phyloP scores from a whole-genome alignment of 1,140 invertebrate species.

The Charaxes varanes region DNA sequence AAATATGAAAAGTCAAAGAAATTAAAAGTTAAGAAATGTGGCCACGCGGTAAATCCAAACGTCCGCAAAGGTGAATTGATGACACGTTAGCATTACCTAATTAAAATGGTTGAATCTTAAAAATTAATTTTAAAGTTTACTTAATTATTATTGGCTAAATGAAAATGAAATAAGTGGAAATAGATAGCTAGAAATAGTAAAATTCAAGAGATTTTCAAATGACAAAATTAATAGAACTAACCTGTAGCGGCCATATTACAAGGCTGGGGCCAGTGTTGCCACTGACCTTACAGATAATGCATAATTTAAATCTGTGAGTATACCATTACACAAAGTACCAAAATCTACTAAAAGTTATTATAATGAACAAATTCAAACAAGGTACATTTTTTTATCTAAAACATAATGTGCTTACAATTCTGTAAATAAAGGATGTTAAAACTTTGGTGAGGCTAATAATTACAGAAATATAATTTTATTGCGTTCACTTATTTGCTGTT shows the following conservation, averaged over 20 bases:
- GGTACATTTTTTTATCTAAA: too few species aligned
- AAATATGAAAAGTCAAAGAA: constrained; percentile 20
- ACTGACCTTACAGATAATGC: constrained; percentile 33
- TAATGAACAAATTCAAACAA: not conserved
- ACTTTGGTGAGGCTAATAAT: too few species aligned
- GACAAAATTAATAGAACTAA: constrained; percentile 72
- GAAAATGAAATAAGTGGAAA: constrained; percentile 30
- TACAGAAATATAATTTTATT: too few species aligned
- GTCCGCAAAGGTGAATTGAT: constrained; percentile 67
- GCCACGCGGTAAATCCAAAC: constrained; percentile 74
- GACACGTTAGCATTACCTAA: constrained; percentile 64
- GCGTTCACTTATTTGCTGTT: too few species aligned
- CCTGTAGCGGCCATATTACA: constrained; percentile 74
- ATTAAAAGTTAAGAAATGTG: constrained; percentile 61
- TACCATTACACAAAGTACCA: constrained; percentile 13
- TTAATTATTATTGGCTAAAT: constrained; percentile 18
- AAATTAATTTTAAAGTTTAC: constrained; percentile 17
- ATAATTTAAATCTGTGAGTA: constrained; percentile 7
- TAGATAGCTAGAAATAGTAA: constrained; percentile 30
- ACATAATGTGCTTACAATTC: too few species aligned
- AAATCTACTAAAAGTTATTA: constrained; percentile 9
- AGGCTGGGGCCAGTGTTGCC: constrained; percentile 67
- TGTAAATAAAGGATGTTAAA: too few species aligned
- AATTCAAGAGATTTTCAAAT: constrained; percentile 48
- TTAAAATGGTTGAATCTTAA: constrained; percentile 11